Percentiles rank a stretch among this genome's conserved stretches.
Evolutionary conservation across 2,888 invertebrate genomes (phyloP).

Genomic region (Octodonta nipae): DNA sequence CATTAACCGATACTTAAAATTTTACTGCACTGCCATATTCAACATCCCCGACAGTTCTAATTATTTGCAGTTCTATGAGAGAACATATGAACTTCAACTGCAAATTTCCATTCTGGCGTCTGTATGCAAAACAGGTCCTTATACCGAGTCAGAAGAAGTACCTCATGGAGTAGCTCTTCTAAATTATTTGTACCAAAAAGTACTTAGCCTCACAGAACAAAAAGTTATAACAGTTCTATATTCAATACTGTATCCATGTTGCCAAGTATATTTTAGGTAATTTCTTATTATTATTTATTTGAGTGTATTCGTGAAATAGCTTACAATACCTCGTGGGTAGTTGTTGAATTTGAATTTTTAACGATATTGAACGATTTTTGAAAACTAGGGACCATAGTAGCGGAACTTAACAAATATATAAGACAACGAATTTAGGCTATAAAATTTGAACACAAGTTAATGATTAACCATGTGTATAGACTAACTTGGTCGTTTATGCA

Average conservation of each 20-base stretch:
- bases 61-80: slow-evolving; percentile 26
- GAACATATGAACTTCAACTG: slow-evolving; percentile 38
- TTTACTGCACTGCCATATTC: slow-evolving; percentile 40
- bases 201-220: slow-evolving; percentile 44
- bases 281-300: too few relatives aligned
- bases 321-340: too few relatives aligned
- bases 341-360: too few relatives aligned
- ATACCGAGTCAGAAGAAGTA: slow-evolving; percentile 21
- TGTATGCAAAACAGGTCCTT: slow-evolving; percentile 39
- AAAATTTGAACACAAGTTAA: too few relatives aligned
- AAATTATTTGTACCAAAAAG: slow-evolving; percentile 51
- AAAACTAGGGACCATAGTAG: too few relatives aligned
- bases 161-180: slow-evolving; percentile 45
- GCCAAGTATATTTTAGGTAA: slow-evolving; percentile 33
- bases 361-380: too few relatives aligned
- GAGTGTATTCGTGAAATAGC: too few relatives aligned
- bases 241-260: slow-evolving; percentile 31
- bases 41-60: slow-evolving; percentile 23
- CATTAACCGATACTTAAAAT: slow-evolving; percentile 44
- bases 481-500: too few relatives aligned
- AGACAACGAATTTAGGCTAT: too few relatives aligned
- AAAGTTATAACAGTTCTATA: slow-evolving; percentile 44
- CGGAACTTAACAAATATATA: too few relatives aligned
- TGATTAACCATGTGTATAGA: too few relatives aligned
- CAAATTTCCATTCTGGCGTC: slow-evolving; percentile 43